Base-by-base conservation (phyloP, 2,113 vertebrate genomes). In the Sciurus niger region DNA sequence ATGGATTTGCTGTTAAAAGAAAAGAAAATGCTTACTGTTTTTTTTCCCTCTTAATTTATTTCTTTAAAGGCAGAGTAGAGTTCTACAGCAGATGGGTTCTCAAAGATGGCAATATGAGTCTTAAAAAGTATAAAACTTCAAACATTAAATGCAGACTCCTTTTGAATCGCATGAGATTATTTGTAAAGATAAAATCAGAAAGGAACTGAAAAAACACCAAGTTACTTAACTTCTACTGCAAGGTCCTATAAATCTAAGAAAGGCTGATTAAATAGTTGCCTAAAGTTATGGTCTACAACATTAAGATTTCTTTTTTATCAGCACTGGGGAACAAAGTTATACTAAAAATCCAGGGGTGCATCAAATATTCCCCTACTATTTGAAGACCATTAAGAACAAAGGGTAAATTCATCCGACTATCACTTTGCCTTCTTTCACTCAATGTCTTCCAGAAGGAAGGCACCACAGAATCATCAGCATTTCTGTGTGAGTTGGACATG, bases 1-100 rank as follows among this genome's bases (percentile, higher is more conserved):
- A 99, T 4, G 99, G 98, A 97, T 99, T 99, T 79, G 99, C 99
- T 99, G 98, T 91, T 80, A 53, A 97, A 55, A 84, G 63, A 92
- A 77, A 95, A 78, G 3, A 95, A 84, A 55, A 89, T 8, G 83
- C 2, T 90, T 74, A 94, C 17, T 93, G 78, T 51, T 94, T 70
- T 32, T n/a, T 28, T 46, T 4, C 13, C 6, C 58, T 40, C 20
- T 24, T 30, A 73, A 74, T 70, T 87, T 32, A 70, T 74, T 89
- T 90, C 68, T 91, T 88, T 48, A 46, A 86, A 78, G 51, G 16
- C 6, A 76, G 17, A 74, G 2, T n/a, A 14, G 37, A 91, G 24
- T 51, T 40, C 17, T 53, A 6, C 30, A 84, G 32, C 55, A 86
- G 32, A 0, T 37, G 9, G 51, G 12, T 60, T 90, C 25, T 84